Percentiles rank a stretch among this genome's conserved stretches.
These are phyloP conservation scores for Drosophila mayri DNA, from an alignment of 1,140 invertebrate genomes.

Conservation along the genomic window DNA sequence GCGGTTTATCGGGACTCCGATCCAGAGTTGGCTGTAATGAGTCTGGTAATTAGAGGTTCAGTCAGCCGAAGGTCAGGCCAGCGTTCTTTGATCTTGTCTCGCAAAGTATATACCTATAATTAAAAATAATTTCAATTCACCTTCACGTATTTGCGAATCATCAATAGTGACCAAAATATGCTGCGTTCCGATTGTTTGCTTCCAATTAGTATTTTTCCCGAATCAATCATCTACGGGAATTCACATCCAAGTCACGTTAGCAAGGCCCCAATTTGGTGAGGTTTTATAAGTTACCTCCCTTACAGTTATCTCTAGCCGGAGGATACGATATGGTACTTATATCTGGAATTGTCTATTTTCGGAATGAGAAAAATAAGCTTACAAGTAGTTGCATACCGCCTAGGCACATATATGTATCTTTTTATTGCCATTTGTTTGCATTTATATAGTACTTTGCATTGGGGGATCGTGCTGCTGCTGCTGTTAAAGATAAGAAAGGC, in stretches of 20 bases:
- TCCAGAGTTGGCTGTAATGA: conserved; percentile 7
- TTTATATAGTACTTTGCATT: neutral
- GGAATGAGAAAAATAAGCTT: conserved; percentile 1
- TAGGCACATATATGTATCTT: conserved; percentile 7
- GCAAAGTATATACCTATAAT: conserved; percentile 16
- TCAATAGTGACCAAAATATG: conserved; percentile 27
- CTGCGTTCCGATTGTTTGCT: conserved; percentile 10
- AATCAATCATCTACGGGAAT: conserved; percentile 18
- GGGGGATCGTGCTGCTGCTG: conserved; percentile 19
- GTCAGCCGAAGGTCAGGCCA: conserved; percentile 23
- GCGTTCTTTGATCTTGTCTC: conserved; percentile 44
- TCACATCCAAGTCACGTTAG: conserved; percentile 41
- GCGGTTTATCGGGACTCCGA: conserved; percentile 21
- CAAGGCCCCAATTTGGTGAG: neutral
- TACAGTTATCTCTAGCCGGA: conserved; percentile 17
- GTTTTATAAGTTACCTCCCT: neutral
- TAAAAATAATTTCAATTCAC: conserved; percentile 38
- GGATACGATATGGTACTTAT: conserved; percentile 12
- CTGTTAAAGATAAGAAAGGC: conserved; percentile 30
- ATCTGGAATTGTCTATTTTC: neutral
- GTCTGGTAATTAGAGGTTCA: conserved; percentile 30
- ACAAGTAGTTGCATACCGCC: conserved; percentile 3
- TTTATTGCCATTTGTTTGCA: conserved; percentile 18
- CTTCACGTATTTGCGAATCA: conserved; percentile 40
- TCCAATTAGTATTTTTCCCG: conserved; percentile 22